Evolutionary conservation across 2,113 vertebrate genomes (phyloP), one percentile per base, ranked within the genome.

Genomic region (Eurypyga helias): DNA sequence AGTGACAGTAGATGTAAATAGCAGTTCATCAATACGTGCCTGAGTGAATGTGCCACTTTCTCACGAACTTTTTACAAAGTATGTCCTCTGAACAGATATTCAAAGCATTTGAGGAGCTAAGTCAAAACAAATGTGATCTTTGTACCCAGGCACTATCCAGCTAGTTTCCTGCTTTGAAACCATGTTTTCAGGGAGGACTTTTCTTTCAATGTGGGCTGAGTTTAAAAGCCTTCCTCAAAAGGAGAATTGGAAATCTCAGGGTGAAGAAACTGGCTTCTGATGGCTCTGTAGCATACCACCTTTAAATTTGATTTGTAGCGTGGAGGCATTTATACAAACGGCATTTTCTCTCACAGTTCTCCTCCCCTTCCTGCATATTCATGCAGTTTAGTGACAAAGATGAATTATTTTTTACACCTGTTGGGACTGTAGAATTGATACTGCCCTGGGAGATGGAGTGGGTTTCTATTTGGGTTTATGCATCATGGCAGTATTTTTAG

Each of bases 331-430:
- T 88, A n/a, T 64, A 73, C 24, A 83, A 62, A 89, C 52, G 20
- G 2, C 52, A 13, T 4, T 28, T 75, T 85, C 55, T 65, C 31
- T 84, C 6, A 16, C 54, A 82, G 28, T 21, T 61, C 61, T 81
- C 36, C 48, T 55, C n/a, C 83, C 43, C 23, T n/a, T 89, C 21
- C 43, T 75, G 54, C 43, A 26, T 89, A 69, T 93, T 87, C 2
- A 0, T 91, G 7, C 26, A 69, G 65, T 92, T 97, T 79, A 70
- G 62, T 95, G 95, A 89, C 94, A 89, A 94, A 89, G 94, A 96
- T 96, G 7, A 96, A 92, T 97, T 96, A 96, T 95, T 96, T 94
- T 95, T 87, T 83, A 94, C 97, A 97, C 95, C 97, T 97, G 96
- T 97, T 95, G 60, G 75, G 31, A 61, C 81, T 77, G 86, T 86